Evolutionary conservation across 1,140 invertebrate genomes (phyloP), one percentile per base, ranked within the genome.

Genomic region (Trachymyrmex cornetzi): DNA sequence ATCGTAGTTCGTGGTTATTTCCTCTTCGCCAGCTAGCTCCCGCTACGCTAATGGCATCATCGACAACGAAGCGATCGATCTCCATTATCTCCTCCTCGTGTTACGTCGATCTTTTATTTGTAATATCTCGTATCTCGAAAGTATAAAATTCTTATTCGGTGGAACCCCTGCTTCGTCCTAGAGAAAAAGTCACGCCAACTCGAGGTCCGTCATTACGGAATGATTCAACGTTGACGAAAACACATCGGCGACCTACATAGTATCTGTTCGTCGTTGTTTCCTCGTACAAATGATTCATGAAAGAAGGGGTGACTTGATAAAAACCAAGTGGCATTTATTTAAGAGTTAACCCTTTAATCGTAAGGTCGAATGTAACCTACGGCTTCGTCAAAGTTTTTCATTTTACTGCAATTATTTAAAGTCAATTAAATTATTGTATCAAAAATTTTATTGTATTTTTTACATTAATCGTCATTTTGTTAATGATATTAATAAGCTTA

Each of bases 1-100:
- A 38, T n/a, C 19, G 50, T 81, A 38, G 55, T 44, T 22, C 48
- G 11, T 44, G 57, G 24, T 27, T 61, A 48, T 61, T 61, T 74
- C 12, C 55, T 12, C n/a, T 9, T 72, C 38, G 24, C 55, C n/a
- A 55, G 6, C 53, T 48, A 74, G 34, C 19, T 48, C 50, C 24
- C 59, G 12, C 19, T 3, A 34, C 64, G 64, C 44, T 84, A 81
- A 81, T 71, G 16, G 50, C 48, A 75, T 84, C 69, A 75, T 84
- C 69, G 69, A 84, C 50, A 50, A 55, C 69, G 38, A 7, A 14
- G 9, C 55, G 27, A 84, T 84, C 80, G 80, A 84, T 84, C 80
- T 75, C 69, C 80, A 84, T 84, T 84, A 84, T 75, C 80, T 59
- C 44, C 38, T 48, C 38, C 38, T 74, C 69, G 24, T 48, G 9